Evolutionary conservation across 1,140 invertebrate species (phyloP).

Genomic region (Asbolus verrucosus): DNA sequence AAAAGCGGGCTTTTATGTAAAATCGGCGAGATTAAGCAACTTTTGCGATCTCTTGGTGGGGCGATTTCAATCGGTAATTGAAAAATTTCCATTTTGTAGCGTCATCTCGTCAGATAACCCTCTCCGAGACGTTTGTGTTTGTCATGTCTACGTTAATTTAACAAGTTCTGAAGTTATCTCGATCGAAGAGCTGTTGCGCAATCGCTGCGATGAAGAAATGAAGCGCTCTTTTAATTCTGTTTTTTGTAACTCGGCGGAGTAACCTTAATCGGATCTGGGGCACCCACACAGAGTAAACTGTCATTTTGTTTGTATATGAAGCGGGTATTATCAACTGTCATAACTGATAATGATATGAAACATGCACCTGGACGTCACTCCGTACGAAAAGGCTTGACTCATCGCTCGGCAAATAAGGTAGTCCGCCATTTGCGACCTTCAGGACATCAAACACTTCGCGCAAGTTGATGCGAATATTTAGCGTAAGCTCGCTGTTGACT

Average conservation of each 20-base stretch:
- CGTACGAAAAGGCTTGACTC: constrained; percentile 24
- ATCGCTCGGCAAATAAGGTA: constrained; percentile 15
- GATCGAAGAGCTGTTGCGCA: neutral
- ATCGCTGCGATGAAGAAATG: too few species aligned
- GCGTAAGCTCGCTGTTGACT: neutral
- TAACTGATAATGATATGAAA: too few species aligned
- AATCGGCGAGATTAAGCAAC: neutral
- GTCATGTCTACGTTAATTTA: constrained; percentile 18
- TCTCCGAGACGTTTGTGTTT: neutral
- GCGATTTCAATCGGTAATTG: constrained; percentile 24
- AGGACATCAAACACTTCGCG: neutral
- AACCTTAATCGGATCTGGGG: too few species aligned
- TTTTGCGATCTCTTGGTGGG: constrained; percentile 26
- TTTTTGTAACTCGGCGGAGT: neutral
- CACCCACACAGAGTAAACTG: too few species aligned
- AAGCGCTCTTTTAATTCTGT: too few species aligned
- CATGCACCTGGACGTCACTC: too few species aligned
- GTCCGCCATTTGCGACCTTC: constrained; percentile 30
- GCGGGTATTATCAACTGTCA: too few species aligned
- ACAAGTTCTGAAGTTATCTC: neutral
- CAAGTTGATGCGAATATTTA: constrained; percentile 6
- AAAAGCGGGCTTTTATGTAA: neutral
- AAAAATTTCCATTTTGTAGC: constrained; percentile 33
- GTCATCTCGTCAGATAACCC: constrained; percentile 14
- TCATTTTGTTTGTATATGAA: too few species aligned